Evolutionary conservation across 2,888 invertebrate species (phyloP).

Genomic region (Trachelus iudaicus): DNA sequence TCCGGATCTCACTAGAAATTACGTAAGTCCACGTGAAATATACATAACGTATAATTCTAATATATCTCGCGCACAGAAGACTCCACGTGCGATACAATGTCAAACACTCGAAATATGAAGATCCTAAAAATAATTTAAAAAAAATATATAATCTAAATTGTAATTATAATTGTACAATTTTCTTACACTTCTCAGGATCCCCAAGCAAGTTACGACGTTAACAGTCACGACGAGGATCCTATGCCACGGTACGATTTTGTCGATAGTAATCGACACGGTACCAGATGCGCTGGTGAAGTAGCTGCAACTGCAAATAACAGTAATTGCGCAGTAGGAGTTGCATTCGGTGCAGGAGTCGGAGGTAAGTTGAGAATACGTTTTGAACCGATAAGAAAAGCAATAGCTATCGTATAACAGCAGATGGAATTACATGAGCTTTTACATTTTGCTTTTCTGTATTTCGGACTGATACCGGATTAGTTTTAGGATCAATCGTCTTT

Average conservation of each 20-base stretch:
- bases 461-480: background rate
- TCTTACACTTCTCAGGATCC: constrained; percentile 77
- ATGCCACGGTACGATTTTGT: constrained; percentile 97
- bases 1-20: constrained; percentile 91
- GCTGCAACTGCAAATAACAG: constrained; percentile 97
- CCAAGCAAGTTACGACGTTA: constrained; percentile 96
- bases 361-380: constrained; percentile 67
- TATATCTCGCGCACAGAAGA: too few relatives aligned
- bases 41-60: background rate
- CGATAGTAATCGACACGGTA: constrained; percentile 95
- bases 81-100: background rate
- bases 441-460: background rate
- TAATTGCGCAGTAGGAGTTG: constrained; percentile 95
- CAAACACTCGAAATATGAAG: background rate
- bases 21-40: constrained; percentile 75
- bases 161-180: background rate
- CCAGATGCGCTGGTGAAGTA: constrained; percentile 97
- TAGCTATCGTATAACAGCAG: background rate
- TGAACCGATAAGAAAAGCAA: background rate
- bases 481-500: background rate
- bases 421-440: background rate
- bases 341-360: constrained; percentile 94
- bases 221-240: constrained; percentile 95
- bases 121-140: background rate
- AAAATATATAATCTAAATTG: background rate